Evolutionary conservation across 2,113 vertebrate genomes (phyloP).

Genomic region (Telmatochromis sp.): DNA sequence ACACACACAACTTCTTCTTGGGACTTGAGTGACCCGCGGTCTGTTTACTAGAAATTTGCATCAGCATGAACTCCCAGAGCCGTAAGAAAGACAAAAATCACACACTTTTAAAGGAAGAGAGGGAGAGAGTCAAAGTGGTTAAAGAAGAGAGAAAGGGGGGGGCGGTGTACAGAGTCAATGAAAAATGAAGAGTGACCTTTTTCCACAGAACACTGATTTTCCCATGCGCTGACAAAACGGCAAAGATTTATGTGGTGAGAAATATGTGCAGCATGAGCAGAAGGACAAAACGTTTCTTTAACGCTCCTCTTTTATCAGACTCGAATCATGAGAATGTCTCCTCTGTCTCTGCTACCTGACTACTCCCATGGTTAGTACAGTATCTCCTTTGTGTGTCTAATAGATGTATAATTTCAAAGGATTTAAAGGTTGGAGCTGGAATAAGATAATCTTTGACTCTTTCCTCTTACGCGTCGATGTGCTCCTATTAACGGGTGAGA

Average conservation of each 20-base stretch:
- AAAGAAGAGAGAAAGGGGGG: background rate
- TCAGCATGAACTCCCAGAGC: constrained; percentile 12
- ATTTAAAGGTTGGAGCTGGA: constrained; percentile 25
- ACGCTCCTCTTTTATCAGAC: background rate
- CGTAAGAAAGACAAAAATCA: constrained; percentile 9
- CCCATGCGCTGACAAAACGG: constrained; percentile 14
- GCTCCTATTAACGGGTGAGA: constrained; percentile 6
- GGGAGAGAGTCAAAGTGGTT: background rate
- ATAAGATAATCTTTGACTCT: constrained; percentile 31
- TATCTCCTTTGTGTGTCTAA: constrained; percentile 3
- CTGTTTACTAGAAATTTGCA: constrained; percentile 43
- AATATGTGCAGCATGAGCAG: constrained; percentile 11
- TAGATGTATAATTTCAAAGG: constrained; percentile 24
- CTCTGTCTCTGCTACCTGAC: background rate
- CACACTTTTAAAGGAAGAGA: constrained; percentile 8
- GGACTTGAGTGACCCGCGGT: constrained; percentile 10
- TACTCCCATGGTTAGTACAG: background rate
- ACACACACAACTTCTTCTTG: constrained; percentile 1
- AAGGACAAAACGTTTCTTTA: background rate
- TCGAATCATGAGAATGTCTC: background rate
- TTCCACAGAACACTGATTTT: constrained; percentile 21
- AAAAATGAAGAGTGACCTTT: constrained; percentile 43
- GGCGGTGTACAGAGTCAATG: background rate
- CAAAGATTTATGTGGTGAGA: constrained; percentile 22
- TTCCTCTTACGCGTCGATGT: background rate